Base-by-base conservation (phyloP, 1,140 invertebrate genomes). In the Nymphalis io region DNA sequence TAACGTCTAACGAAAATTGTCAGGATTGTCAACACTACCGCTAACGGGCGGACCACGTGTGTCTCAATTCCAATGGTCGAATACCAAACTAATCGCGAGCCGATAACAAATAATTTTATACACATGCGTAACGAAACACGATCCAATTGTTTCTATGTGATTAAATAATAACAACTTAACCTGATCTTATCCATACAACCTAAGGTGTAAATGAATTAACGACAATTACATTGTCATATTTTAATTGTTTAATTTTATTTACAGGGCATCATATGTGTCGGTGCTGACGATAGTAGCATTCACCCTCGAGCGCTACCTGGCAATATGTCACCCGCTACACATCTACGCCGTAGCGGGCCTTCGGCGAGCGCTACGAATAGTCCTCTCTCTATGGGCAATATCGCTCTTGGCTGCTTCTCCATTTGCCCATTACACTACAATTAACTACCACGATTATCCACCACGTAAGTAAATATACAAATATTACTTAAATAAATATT, bases 281-380 rank as follows among this genome's bases (percentile, higher is more conserved):
- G 96, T 98, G 1, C 92, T 98, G 76, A 98, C 96, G 21, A 98
- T 99, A 73, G 96, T 97, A 15, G 95, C 96, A 20, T 98, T 98
- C 88, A 96, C 96, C 0, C 94, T 95, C 79, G 96, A 97, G 87
- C 93, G 97, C 48, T 99, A 98, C 91, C 85, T 98, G 33, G 98
- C 98, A 15, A 98, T 99, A 75, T 98, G 97, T 81, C 95, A 98
- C 88, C 97, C 97, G 0, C 89, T 98, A 42, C 94, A 95, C 73
- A 92, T 95, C 18, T 95, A 97, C 81, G 94, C 95, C 3, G 96
- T 97, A 93, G 95, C 96, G 0, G 96, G 96, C 6, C 93, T 98
- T 42, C 94, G 95, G 51, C 92, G 97, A 33, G 96, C 97, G 1
- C 81, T 96, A n/a, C 93, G 95, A 39, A 96, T 98, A 55, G 97